These are phyloP conservation scores for Nesogale talazaci DNA, from an alignment of 2,113 vertebrate species.

Conservation along the genomic window DNA sequence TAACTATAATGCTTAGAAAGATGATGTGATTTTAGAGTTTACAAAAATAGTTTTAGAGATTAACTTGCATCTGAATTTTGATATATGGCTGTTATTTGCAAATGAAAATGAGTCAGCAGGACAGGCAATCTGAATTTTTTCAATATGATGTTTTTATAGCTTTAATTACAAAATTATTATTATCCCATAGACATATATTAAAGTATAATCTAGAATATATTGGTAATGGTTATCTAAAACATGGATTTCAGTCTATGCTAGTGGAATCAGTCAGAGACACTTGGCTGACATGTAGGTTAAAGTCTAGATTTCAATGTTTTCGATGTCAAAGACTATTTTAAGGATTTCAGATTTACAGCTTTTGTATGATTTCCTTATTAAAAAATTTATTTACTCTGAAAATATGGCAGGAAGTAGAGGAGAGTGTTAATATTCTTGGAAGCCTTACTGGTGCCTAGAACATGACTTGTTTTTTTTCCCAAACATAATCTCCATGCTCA, in stretches of 20 bases:
- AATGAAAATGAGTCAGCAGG: constrained; percentile 5
- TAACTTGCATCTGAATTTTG: background rate
- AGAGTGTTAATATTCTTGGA: constrained; percentile 16
- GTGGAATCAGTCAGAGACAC: background rate
- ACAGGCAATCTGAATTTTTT: background rate
- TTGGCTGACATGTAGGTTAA: background rate
- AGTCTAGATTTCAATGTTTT: background rate
- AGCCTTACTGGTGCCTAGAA: background rate
- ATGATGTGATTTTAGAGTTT: background rate
- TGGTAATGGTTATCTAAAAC: background rate
- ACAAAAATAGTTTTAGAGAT: background rate
- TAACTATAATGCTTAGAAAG: background rate
- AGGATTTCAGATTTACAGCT: background rate
- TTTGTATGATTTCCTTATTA: background rate
- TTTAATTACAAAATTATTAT: background rate
- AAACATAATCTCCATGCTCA: background rate
- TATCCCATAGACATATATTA: background rate
- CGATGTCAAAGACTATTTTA: background rate
- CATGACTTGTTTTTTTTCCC: constrained; percentile 16
- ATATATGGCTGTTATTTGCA: background rate
- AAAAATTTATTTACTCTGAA: background rate
- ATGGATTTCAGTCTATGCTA: background rate
- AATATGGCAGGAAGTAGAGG: background rate
- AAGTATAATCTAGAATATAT: background rate
- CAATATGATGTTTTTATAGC: constrained; percentile 1